Base-by-base conservation (phyloP, 1,140 invertebrate genomes). In the Dysdera silvatica region DNA sequence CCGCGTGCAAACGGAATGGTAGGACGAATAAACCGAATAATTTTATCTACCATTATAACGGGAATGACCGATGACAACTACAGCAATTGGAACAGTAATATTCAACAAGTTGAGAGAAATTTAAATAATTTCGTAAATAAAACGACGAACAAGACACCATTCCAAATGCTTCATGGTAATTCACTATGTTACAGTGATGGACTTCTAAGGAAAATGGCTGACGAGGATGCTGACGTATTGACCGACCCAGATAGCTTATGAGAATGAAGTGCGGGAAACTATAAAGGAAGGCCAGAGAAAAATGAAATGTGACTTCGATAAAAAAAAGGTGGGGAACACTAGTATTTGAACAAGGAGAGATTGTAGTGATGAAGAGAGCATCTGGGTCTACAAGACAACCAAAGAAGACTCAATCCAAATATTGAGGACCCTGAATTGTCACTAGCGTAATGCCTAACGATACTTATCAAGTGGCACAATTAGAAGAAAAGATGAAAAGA, bases 71-170 rank as follows among this genome's bases (percentile, higher is more conserved):
- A 49, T 29, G 20, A n/a, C 5, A 29, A 51, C 32, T 33, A 49
- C 16, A 59, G 51, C 18, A 7, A 37, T 59, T 28, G 45, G 0
- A 33, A 59, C 18, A 37, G 14, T 2, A 59, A 35, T 6, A 49
- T 37, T 41, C 48, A 37, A 2, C 0, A 23, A 33, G 6, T n/a
- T 4, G 10, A 40, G 40, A 59, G 57, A 40, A 59, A 59, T 5
- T 51, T 49, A n/a, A 59, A 51, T 24, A 59, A 59, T 12, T 49
- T 5, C 4, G 14, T 40, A 18, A 26, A 49, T 12, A 59, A 37
- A 18, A 37, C 32, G 14, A 6, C n/a, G 7, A 14, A 24, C 0
- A 51, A 59, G 51, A 59, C 20, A 49, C 18, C 24, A 23, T 37
- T 40, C 28, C 20, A 51, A 59, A 40, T 59, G 16, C 16, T 40